phyloP scores from a whole-genome alignment of 2,797 vertebrate species.

The Tenualosa ilisha region DNA sequence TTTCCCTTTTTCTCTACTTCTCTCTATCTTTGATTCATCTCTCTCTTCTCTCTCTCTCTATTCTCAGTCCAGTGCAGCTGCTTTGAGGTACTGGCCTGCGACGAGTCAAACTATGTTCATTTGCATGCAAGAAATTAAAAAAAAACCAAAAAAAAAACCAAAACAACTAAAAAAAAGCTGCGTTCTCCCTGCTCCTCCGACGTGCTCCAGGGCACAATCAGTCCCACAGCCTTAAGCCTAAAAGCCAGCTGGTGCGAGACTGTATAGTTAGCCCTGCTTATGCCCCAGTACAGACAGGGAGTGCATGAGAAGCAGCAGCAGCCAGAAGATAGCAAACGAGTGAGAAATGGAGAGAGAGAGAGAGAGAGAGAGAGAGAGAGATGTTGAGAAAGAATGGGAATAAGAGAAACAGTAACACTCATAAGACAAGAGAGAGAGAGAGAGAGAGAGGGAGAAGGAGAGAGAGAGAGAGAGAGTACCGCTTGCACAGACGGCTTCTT shows the following conservation, averaged over 20 bases:
- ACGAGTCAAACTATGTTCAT: slow-evolving; percentile 59
- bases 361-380: neutral
- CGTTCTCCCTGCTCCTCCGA: slow-evolving; percentile 34
- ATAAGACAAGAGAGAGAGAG: slow-evolving; percentile 32
- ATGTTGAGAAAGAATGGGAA: slow-evolving; percentile 12
- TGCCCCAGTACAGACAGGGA: neutral
- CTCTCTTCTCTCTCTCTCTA: neutral
- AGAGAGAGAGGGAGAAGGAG: slow-evolving; percentile 11
- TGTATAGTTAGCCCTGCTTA: slow-evolving; percentile 21
- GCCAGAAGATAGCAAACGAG: neutral
- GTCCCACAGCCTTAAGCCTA: slow-evolving; percentile 24
- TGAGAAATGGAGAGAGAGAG: neutral
- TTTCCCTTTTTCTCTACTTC: neutral
- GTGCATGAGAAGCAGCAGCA: slow-evolving; percentile 10
- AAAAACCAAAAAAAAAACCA: neutral
- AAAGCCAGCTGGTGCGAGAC: slow-evolving; percentile 22
- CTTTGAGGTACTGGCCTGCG: slow-evolving; percentile 13
- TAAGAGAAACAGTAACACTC: neutral
- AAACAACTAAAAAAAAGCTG: neutral
- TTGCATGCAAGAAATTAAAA: slow-evolving; percentile 45
- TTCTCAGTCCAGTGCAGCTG: neutral
- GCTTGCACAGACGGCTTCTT: neutral
- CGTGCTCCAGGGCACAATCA: slow-evolving; percentile 48
- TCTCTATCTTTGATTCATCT: neutral
- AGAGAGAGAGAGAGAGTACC: neutral